Base-by-base conservation (phyloP, 2,113 vertebrate genomes). In the Paedocypris sp. region DNA sequence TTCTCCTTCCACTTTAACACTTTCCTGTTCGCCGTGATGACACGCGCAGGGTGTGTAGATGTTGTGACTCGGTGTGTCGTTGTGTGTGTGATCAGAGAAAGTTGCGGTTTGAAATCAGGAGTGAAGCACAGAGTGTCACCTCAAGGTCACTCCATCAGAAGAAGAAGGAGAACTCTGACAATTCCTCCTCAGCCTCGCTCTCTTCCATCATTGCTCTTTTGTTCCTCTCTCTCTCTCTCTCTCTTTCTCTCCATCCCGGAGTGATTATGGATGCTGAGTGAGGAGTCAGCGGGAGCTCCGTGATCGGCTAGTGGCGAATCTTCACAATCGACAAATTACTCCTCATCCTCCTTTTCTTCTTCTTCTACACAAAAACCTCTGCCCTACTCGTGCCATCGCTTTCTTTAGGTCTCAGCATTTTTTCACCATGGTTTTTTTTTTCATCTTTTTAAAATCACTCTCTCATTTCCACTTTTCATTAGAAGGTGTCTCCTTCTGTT, bases 281-380 rank as follows among this genome's bases (percentile, higher is more conserved):
- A 75, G 76, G 70, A 79, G 77, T 80, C 80, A 78, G 60, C 62
- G 74, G 79, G 76, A 76, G 79, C 71, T 68, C 58, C 52, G 64
- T 79, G 79, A 85, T 82, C 80, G 82, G 80, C 79, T n/a, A n/a
- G n/a, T n/a, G n/a, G n/a, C n/a, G n/a, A n/a, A n/a, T 75, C 79
- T 81, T 84, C 81, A 80, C 80, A 86, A 86, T 86, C 79, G 85
- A 86, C n/a, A n/a, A n/a, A n/a, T n/a, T n/a, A n/a, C n/a, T n/a
- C n/a, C n/a, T n/a, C n/a, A n/a, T n/a, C n/a, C n/a, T n/a, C n/a
- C n/a, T n/a, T n/a, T n/a, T n/a, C n/a, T n/a, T n/a, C n/a, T n/a
- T n/a, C n/a, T n/a, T n/a, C n/a, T n/a, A n/a, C n/a, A n/a, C n/a
- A n/a, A n/a, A n/a, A n/a, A n/a, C n/a, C n/a, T n/a, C n/a, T n/a